Conservation (phyloP, 1,140 invertebrate genomes). For the Helicorthomorpha holstii region DNA sequence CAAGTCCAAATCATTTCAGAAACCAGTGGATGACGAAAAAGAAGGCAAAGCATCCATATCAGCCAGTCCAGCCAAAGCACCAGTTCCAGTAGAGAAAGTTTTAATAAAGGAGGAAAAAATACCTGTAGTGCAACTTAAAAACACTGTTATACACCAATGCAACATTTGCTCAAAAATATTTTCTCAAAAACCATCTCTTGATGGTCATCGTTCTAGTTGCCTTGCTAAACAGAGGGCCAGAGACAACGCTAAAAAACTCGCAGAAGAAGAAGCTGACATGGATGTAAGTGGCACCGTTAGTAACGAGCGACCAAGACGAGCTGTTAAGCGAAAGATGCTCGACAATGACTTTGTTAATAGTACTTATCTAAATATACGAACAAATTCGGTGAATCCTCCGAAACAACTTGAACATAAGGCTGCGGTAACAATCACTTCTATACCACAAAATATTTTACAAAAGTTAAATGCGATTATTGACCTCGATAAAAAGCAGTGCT, state of each 20-base stretch:
- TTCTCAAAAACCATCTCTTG: background rate
- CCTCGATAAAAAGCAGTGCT: conserved; percentile 19
- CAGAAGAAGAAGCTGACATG: conserved; percentile 6
- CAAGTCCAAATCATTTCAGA: conserved; percentile 12
- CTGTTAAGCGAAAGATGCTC: conserved; percentile 15
- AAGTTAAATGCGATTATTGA: conserved; percentile 18
- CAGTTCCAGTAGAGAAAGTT: background rate
- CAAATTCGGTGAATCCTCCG: conserved; percentile 8
- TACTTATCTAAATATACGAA: conserved; percentile 6
- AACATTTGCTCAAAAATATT: background rate
- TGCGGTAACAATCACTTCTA: background rate
- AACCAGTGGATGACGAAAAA: conserved; percentile 1
- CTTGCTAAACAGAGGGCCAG: background rate
- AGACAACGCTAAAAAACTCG: conserved; percentile 4
- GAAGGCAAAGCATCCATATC: background rate
- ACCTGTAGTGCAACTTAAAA: background rate
- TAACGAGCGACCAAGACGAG: conserved; percentile 11
- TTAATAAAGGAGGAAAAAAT: background rate
- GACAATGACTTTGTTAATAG: conserved; percentile 12
- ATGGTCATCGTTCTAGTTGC: conserved; percentile 13
- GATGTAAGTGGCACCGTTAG: conserved; percentile 10
- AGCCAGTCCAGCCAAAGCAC: background rate
- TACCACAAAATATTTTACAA: conserved; percentile 6
- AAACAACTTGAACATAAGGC: background rate
- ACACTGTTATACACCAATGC: background rate